phyloP scores from a whole-genome alignment of 2,113 vertebrate species.

The Mesembrinibis cayennensis region DNA sequence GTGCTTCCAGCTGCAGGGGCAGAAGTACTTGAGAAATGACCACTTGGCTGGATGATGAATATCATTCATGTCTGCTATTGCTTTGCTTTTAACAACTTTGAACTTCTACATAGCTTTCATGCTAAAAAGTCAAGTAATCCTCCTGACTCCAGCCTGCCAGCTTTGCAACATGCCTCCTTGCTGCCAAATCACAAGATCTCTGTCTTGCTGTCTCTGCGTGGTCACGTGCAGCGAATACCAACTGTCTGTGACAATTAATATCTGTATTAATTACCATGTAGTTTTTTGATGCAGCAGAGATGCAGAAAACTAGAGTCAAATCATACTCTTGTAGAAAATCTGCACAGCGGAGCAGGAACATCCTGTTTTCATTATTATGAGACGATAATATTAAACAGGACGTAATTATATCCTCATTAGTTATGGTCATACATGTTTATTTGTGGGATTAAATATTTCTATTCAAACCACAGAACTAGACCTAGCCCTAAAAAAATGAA shows the following conservation, averaged over 20 bases:
- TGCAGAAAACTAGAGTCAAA: not conserved
- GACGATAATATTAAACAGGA: not conserved
- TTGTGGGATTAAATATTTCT: not conserved
- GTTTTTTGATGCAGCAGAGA: not conserved
- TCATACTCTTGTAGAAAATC: not conserved
- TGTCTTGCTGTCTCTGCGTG: not conserved
- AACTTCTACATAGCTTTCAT: not conserved
- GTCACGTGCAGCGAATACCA: not conserved
- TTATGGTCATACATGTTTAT: not conserved
- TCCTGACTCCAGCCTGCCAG: not conserved
- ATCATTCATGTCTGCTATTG: accelerated
- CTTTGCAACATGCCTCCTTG: not conserved
- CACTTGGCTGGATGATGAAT: not conserved
- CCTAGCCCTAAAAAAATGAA: not conserved
- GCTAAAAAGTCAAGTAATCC: no score
- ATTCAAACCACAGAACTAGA: accelerated
- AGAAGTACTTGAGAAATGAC: accelerated
- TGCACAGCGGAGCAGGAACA: not conserved
- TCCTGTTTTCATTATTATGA: not conserved
- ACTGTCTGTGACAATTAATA: accelerated
- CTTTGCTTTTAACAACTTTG: not conserved
- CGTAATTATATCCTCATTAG: not conserved
- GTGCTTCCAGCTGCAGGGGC: not conserved
- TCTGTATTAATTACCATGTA: not conserved
- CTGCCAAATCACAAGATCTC: not conserved